phyloP scores from a whole-genome alignment of 2,888 invertebrate species.

The Folsomia manolachei region DNA sequence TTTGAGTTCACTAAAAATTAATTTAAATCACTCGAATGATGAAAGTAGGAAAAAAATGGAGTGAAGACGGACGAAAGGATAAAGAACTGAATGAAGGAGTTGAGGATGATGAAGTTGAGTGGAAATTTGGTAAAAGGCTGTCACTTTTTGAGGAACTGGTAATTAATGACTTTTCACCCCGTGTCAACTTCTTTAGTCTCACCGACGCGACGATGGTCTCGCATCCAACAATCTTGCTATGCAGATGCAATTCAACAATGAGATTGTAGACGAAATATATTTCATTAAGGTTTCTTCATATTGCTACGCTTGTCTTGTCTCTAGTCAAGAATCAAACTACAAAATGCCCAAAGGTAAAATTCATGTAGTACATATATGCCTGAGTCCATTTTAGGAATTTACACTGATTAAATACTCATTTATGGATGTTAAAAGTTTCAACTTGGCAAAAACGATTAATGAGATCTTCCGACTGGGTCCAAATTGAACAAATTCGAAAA shows the following conservation, averaged over 20 bases:
- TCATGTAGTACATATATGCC: neutral
- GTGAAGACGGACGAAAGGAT: neutral
- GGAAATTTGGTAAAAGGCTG: slow-evolving; percentile 19
- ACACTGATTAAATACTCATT: slow-evolving; percentile 22
- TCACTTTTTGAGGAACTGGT: slow-evolving; percentile 4
- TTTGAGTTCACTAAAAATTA: neutral
- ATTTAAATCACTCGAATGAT: neutral
- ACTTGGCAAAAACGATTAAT: neutral
- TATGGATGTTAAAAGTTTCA: slow-evolving; percentile 15
- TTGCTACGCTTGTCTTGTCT: too few species aligned
- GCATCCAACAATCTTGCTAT: too few species aligned
- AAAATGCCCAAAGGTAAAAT: neutral
- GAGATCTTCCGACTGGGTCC: neutral
- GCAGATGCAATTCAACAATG: too few species aligned
- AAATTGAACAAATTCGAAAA: too few species aligned
- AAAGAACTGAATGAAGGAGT: too few species aligned
- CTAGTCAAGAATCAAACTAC: neutral
- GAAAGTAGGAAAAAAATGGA: neutral
- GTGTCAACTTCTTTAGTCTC: slow-evolving; percentile 12
- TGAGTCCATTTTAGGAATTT: slow-evolving; percentile 8
- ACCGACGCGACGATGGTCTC: too few species aligned
- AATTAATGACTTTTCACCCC: slow-evolving; percentile 24
- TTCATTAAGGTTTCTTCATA: neutral
- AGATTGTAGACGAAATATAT: neutral
- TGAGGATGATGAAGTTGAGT: slow-evolving; percentile 1